Conservation (phyloP, 2,888 invertebrate genomes). For the Synergus japonicus region DNA sequence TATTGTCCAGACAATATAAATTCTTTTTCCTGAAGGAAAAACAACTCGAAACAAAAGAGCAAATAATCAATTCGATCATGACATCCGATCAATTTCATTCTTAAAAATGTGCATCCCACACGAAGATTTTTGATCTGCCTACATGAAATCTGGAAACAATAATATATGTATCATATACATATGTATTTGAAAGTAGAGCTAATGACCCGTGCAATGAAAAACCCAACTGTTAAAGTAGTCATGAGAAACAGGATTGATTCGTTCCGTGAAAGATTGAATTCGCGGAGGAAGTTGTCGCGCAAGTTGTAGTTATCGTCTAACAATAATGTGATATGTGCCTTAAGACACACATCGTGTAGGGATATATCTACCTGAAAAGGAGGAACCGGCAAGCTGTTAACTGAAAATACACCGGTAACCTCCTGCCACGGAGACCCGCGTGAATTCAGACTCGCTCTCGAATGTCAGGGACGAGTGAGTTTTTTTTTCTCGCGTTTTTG, state of each 20-base stretch:
- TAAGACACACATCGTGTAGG: constrained; percentile 1
- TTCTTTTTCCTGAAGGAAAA: too few species aligned
- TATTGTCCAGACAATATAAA: too few species aligned
- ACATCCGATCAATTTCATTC: too few species aligned
- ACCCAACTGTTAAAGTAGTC: neutral
- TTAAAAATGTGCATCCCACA: constrained; percentile 18
- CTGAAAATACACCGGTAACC: constrained; percentile 54
- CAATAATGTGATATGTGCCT: too few species aligned
- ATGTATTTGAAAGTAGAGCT: neutral
- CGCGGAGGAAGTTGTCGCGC: constrained; percentile 30
- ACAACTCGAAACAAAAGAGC: too few species aligned
- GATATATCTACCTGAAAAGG: constrained; percentile 41
- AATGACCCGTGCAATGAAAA: neutral
- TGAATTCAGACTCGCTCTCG: constrained; percentile 57
- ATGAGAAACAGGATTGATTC: constrained; percentile 26
- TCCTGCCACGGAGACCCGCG: constrained; percentile 47
- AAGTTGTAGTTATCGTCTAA: constrained; percentile 4
- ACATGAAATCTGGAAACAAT: neutral
- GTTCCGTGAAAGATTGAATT: constrained; percentile 10
- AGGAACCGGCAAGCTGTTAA: constrained; percentile 47
- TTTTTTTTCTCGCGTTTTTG: constrained; percentile 39
- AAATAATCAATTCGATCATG: neutral
- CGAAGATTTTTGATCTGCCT: neutral
- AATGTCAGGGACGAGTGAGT: constrained; percentile 59
- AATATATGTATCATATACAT: neutral